A percentile compares a stretch with the other conserved stretches of the same genome.
phyloP scores from a whole-genome alignment of 1,140 invertebrate species.

The Whitmania pigra region DNA sequence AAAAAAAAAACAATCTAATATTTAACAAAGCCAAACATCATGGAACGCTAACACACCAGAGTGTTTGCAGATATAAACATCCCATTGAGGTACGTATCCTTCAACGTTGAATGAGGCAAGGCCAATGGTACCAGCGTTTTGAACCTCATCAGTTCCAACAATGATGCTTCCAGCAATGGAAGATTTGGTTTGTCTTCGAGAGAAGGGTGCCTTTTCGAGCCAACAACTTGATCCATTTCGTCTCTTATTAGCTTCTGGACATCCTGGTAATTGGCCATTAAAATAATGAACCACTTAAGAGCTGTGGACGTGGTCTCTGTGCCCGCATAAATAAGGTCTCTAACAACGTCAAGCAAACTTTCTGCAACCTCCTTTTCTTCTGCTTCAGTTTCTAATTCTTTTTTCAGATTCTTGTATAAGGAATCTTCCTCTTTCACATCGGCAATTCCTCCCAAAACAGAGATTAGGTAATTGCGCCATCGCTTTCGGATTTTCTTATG shows the following conservation, averaged over 20 bases:
- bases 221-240: constrained; percentile 37
- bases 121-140: constrained; percentile 37
- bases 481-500: too few species aligned
- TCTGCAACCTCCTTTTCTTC: neutral
- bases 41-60: neutral
- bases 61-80: constrained; percentile 32
- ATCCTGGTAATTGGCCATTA: constrained; percentile 37
- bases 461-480: neutral
- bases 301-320: constrained; percentile 37
- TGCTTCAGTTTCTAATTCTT: too few species aligned
- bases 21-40: too few species aligned
- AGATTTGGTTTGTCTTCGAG: constrained; percentile 28
- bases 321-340: constrained; percentile 33
- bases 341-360: neutral
- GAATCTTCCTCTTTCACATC: neutral
- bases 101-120: constrained; percentile 29
- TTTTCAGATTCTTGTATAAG: too few species aligned
- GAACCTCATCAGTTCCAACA: constrained; percentile 32
- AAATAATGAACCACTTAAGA: constrained; percentile 36
- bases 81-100: constrained; percentile 32
- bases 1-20: too few species aligned
- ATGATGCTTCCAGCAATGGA: constrained; percentile 31
- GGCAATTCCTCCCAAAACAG: neutral
- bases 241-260: constrained; percentile 32
- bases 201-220: constrained; percentile 28